Evolutionary conservation across 2,888 invertebrate species (phyloP), one percentile per base, ranked within the genome.

Genomic region (Torymus auratus): DNA sequence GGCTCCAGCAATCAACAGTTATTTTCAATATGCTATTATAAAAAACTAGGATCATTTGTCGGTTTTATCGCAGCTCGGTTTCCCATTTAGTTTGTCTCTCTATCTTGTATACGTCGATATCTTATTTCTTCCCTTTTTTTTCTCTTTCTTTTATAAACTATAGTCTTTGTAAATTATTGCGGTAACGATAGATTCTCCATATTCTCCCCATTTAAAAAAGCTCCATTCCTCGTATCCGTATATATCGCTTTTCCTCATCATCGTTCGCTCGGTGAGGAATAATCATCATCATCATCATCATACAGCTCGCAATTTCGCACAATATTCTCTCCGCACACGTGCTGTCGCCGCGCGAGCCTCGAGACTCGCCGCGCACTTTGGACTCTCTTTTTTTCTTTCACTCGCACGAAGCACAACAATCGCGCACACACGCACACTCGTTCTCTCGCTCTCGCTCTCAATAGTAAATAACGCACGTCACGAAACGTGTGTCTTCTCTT

Each of bases 141-240:
- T 61, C 28, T 28, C n/a, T 61, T 78, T 79, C 77, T 83, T 78
- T 83, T 77, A 83, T 79, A 81, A 83, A 79, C 83, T 83, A 83
- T 83, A 83, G 83, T 83, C 79, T 83, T 81, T 83, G 83, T 83
- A 83, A 41, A 72, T 83, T 83, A 83, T 83, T 83, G 81, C 83
- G 81, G 83, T 83, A 83, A 83, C 83, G 83, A 83, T 83, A 83
- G 78, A 79, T 83, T 82, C 75, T 73, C 62, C 62, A 60, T 69
- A 70, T 73, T 62, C 41, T 74, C 56, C 61, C 64, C 5, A 7
- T 41, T 41, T 41, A 41, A 41, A 41, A 41, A 41, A 41, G 41
- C n/a, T 64, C 15, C 28, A 64, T 41, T 41, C 64, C 41, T 41
- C 64, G 28, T n/a, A n/a, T 13, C 55, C 55, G 55, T 55, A n/a